These are phyloP conservation scores for Etheostoma spectabile DNA, from an alignment of 2,113 vertebrate species.

Conservation along the genomic window DNA sequence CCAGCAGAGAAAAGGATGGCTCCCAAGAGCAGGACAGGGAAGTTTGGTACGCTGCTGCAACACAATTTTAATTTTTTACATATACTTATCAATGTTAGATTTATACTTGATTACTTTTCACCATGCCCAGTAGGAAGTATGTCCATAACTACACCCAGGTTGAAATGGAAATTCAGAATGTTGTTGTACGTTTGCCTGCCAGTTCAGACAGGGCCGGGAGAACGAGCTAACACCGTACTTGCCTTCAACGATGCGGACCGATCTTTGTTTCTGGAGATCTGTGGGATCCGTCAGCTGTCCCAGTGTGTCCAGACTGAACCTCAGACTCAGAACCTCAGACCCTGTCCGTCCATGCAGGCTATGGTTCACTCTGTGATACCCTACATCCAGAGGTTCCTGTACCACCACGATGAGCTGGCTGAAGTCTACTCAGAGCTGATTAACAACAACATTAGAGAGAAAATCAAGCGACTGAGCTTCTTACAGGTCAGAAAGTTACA, in stretches of 20 bases:
- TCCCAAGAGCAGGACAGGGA: conserved; percentile 38
- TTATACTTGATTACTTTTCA: not conserved
- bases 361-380: conserved; percentile 79
- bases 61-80: not conserved
- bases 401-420: conserved; percentile 72
- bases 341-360: conserved; percentile 76
- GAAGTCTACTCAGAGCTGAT: conserved; percentile 75
- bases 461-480: conserved; percentile 74
- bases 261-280: conserved; percentile 82
- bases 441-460: conserved; percentile 66
- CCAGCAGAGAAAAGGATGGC: conserved; percentile 70
- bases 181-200: not conserved
- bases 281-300: conserved; percentile 74
- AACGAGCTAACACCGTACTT: conserved; percentile 5
- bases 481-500: conserved; percentile 74
- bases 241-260: conserved; percentile 78
- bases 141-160: not conserved
- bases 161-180: not conserved
- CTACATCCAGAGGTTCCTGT: conserved; percentile 84
- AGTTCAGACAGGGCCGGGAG: conserved; percentile 16
- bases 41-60: conserved; percentile 21
- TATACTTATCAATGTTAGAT: not conserved
- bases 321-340: conserved; percentile 78
- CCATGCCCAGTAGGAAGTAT: not conserved
- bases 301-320: conserved; percentile 72